phyloP scores from a whole-genome alignment of 2,113 vertebrate genomes.

The Rallus limicola region DNA sequence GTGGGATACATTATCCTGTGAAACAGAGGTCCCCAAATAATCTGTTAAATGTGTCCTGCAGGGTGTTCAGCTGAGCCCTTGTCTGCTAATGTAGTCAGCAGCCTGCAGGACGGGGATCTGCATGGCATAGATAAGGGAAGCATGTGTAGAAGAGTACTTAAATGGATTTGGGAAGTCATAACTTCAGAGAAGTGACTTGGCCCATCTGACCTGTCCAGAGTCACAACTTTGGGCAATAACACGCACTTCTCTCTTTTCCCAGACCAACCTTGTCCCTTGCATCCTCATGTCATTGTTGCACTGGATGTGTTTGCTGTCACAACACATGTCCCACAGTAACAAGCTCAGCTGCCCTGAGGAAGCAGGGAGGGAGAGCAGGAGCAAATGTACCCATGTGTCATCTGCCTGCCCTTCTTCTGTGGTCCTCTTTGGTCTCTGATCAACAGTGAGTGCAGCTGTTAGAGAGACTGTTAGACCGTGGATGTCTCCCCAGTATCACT shows the following conservation, averaged over 20 bases:
- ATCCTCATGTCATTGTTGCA: neutral
- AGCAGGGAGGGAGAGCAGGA: neutral
- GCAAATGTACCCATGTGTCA: neutral
- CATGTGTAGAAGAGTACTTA: accelerated
- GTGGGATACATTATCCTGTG: neutral
- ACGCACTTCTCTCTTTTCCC: accelerated
- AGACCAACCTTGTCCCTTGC: neutral
- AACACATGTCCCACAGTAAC: accelerated
- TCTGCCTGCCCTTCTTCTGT: neutral
- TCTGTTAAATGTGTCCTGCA: neutral
- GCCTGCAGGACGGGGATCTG: neutral
- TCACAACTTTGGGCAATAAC: neutral
- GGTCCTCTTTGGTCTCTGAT: neutral
- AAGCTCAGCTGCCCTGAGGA: neutral
- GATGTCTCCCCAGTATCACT: neutral
- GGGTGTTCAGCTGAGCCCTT: neutral
- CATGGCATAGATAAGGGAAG: neutral
- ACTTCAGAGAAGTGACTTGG: neutral
- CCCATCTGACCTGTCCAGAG: neutral
- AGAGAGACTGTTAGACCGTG: neutral
- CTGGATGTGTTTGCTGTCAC: neutral
- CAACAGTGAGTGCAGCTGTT: accelerated
- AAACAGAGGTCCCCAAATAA: neutral
- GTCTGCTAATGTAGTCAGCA: neutral
- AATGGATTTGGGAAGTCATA: neutral